These are phyloP conservation scores for Oncorhynchus clarkii DNA, from an alignment of 2,113 vertebrate species.

Conservation along the genomic window DNA sequence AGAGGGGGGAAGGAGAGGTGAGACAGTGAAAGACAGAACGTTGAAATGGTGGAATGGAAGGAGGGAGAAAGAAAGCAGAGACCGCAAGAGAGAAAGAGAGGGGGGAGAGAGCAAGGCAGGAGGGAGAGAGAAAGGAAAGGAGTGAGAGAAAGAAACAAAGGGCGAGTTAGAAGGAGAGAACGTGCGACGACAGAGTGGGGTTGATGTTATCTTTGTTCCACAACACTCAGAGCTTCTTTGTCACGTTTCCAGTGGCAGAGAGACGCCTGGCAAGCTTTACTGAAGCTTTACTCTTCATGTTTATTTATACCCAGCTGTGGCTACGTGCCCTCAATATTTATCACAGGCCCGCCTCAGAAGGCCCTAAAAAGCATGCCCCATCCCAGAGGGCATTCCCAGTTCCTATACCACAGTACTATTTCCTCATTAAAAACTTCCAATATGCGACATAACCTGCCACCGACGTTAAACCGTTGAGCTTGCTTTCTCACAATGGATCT, in stretches of 20 bases:
- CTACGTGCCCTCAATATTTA: background rate
- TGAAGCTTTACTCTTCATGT: background rate
- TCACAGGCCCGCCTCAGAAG: background rate
- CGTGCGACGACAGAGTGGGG: background rate
- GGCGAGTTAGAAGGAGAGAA: background rate
- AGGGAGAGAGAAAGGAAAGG: background rate
- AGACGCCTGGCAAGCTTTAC: background rate
- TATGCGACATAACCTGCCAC: background rate
- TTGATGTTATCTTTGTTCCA: background rate
- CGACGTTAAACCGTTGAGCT: background rate
- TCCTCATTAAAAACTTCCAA: background rate
- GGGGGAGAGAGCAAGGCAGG: background rate
- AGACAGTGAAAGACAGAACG: background rate
- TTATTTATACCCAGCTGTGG: background rate
- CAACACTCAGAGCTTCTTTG: background rate
- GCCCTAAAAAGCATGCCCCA: background rate
- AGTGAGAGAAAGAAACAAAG: background rate
- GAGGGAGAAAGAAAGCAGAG: background rate
- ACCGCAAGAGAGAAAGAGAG: background rate
- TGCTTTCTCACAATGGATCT: background rate
- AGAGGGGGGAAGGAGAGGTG: background rate
- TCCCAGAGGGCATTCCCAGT: background rate
- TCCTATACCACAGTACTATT: background rate
- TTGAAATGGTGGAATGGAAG: background rate
- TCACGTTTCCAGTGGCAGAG: background rate